phyloP scores from a whole-genome alignment of 2,113 vertebrate species.

The Ctenodactylus gundi region DNA sequence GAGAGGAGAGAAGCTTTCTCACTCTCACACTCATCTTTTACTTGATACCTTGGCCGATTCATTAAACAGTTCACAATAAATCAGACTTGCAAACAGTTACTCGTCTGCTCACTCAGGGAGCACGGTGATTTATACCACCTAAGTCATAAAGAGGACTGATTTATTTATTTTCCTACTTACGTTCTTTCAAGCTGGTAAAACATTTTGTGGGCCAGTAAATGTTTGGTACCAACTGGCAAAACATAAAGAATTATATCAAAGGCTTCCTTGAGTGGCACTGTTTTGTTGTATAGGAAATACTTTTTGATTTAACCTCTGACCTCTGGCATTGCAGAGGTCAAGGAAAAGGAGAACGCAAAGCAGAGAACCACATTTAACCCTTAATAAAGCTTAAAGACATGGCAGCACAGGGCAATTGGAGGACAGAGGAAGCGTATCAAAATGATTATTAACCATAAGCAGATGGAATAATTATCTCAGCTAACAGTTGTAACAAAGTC shows the following conservation, averaged over 20 bases:
- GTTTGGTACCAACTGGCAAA: constrained; percentile 65
- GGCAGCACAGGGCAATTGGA: not conserved
- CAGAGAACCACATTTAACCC: not conserved
- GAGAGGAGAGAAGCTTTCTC: not conserved
- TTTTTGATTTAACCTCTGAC: constrained; percentile 59
- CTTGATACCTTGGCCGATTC: constrained; percentile 26
- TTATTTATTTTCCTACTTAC: constrained; percentile 62
- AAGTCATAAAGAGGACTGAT: constrained; percentile 58
- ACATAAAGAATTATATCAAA: constrained; percentile 51
- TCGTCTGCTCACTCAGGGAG: constrained; percentile 28
- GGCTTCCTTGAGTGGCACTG: not conserved
- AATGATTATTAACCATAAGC: constrained; percentile 17
- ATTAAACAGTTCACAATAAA: constrained; percentile 67
- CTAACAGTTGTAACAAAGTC: constrained; percentile 14
- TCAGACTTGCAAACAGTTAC: constrained; percentile 55
- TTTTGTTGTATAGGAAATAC: constrained; percentile 52
- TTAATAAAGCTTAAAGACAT: not conserved
- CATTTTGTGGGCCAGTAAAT: constrained; percentile 69
- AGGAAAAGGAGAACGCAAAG: not conserved
- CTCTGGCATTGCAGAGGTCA: constrained; percentile 45
- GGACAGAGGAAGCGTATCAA: constrained; percentile 9
- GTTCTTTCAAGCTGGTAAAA: constrained; percentile 68
- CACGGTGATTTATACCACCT: constrained; percentile 43
- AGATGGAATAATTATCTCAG: constrained; percentile 37
- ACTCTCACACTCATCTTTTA: constrained; percentile 44